phyloP scores from a whole-genome alignment of 2,113 vertebrate genomes.

The Rutilus rutilus region DNA sequence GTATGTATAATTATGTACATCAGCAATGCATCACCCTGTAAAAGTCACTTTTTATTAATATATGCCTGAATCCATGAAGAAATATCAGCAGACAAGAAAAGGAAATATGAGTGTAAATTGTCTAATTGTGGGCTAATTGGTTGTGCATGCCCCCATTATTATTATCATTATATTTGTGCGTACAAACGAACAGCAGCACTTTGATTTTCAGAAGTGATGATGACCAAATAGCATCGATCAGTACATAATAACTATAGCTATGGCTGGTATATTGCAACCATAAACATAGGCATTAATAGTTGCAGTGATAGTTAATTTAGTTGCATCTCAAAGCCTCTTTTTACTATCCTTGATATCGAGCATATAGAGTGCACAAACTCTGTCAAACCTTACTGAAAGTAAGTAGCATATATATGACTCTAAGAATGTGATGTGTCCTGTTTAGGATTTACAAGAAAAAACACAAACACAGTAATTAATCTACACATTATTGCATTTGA shows the following conservation, averaged over 20 bases:
- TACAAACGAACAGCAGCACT: constrained; percentile 61
- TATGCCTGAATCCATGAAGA: constrained; percentile 63
- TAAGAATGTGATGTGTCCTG: constrained; percentile 57
- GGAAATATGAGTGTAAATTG: constrained; percentile 41
- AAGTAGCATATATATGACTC: constrained; percentile 19
- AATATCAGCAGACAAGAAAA: constrained; percentile 56
- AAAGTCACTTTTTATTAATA: constrained; percentile 74
- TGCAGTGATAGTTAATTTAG: background rate
- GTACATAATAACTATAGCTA: background rate
- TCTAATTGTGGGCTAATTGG: constrained; percentile 36
- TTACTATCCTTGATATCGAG: background rate
- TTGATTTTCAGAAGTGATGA: constrained; percentile 31
- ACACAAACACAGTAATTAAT: constrained; percentile 65
- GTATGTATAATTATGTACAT: constrained; percentile 73
- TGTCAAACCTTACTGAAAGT: background rate
- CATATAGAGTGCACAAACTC: constrained; percentile 7
- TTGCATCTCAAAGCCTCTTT: constrained; percentile 21
- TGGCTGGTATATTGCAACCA: background rate
- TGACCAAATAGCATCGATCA: constrained; percentile 15
- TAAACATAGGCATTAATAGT: constrained; percentile 20
- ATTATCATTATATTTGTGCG: constrained; percentile 32
- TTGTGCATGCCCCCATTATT: constrained; percentile 50
- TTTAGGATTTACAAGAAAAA: constrained; percentile 57
- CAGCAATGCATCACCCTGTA: constrained; percentile 69
- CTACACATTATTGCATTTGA: constrained; percentile 73